Evolutionary conservation across 1,140 invertebrate genomes (phyloP), one percentile per base, ranked within the genome.

Genomic region (Drosophila sulfurigaster): DNA sequence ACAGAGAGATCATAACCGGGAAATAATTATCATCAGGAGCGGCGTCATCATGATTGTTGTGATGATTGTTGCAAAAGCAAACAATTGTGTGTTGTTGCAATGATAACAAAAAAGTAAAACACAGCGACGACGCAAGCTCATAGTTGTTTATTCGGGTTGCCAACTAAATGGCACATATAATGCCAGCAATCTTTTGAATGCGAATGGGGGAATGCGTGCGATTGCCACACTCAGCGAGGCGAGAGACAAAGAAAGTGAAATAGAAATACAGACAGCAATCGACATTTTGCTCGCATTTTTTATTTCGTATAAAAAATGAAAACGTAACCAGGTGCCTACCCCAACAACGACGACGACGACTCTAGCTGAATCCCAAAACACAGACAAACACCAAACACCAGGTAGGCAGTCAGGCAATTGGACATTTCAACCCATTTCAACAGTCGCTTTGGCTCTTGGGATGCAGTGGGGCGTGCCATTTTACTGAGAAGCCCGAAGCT

Each of bases 1-100:
- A 59, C 63, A 49, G 35, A 49, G 35, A 49, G 60, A 76, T 70
- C 77, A 78, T 82, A 79, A 78, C 66, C 83, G 81, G 83, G 75
- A 89, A 78, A 87, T 81, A 45, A 68, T 83, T 46, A 77, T 69
- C 51, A 56, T 52, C 45, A 78, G 46, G 16, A 52, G 15, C 45
- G 35, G 3, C 49, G 51, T 16, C 15, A 64, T 35, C 6, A 62
- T 30, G 20, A 43, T 62, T 30, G 41, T 30, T 15, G n/a, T 72
- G 57, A 64, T 59, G 65, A 51, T n/a, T 11, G 46, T 46, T 66
- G 38, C 56, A 54, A 57, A 57, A 43, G 11, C 78, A 38, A 38
- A 60, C 51, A 43, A 43, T 38, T 38, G 35, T 38, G 35, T 13
- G 11, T 43, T 43, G 41, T 13, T 43, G 41, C 41, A 43, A 43